These are phyloP conservation scores for Agriopis aurantiaria DNA, from an alignment of 2,888 invertebrate genomes.

Conservation along the genomic window DNA sequence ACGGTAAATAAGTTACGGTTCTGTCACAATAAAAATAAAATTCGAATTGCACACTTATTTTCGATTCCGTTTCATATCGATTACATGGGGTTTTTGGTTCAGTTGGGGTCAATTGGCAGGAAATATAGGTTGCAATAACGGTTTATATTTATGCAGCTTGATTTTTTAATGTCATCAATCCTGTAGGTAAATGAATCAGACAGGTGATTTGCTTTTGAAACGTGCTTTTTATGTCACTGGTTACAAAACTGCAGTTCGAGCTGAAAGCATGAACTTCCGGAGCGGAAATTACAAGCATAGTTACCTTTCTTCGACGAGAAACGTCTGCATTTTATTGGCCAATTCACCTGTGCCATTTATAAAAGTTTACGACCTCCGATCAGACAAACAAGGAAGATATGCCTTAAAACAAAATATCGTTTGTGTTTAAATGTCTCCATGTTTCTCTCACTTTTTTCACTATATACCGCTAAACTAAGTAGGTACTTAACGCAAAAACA, in stretches of 20 bases:
- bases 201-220: constrained; percentile 1
- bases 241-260: background rate
- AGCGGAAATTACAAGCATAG: constrained; percentile 28
- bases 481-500: too few relatives aligned
- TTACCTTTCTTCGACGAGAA: constrained; percentile 3
- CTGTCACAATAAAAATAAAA: constrained; percentile 21
- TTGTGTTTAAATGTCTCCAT: too few relatives aligned
- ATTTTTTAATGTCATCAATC: background rate
- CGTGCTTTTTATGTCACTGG: background rate
- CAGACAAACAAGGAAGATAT: too few relatives aligned
- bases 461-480: too few relatives aligned
- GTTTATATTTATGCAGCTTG: background rate
- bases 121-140: constrained; percentile 15
- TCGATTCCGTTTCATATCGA: constrained; percentile 18
- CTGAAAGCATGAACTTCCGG: constrained; percentile 13
- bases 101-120: constrained; percentile 8
- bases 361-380: constrained; percentile 1
- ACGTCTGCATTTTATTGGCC: constrained; percentile 22
- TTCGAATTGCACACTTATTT: constrained; percentile 18
- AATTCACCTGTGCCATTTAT: constrained; percentile 19
- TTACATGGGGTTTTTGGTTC: constrained; percentile 16
- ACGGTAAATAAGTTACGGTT: constrained; percentile 17
- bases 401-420: too few relatives aligned
- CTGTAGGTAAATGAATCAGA: background rate
- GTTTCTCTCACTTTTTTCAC: too few relatives aligned